Conservation (phyloP, 2,113 vertebrate genomes). For the Grus americana region DNA sequence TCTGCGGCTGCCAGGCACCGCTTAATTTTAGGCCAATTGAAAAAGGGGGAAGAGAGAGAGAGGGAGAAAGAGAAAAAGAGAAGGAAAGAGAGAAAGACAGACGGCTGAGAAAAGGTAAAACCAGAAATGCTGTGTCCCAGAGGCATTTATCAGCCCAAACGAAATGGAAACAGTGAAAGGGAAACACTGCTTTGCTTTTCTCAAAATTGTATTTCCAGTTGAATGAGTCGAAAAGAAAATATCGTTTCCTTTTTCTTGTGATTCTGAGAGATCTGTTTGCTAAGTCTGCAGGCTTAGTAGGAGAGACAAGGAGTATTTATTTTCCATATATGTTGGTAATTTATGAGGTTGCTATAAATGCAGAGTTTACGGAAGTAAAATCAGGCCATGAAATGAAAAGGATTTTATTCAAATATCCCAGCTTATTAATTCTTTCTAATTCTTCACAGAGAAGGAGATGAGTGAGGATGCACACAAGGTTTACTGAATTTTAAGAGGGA, state of each 20-base stretch:
- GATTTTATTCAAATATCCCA: slow-evolving; percentile 49
- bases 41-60: neutral
- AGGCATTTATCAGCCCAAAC: slow-evolving; percentile 55
- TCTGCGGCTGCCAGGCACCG: neutral
- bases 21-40: neutral
- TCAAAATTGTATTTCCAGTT: slow-evolving; percentile 70
- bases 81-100: neutral
- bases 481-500: slow-evolving; percentile 41
- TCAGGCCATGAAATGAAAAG: slow-evolving; percentile 52
- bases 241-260: slow-evolving; percentile 36
- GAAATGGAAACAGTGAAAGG: slow-evolving; percentile 59
- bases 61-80: neutral
- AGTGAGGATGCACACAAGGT: neutral
- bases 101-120: slow-evolving; percentile 17
- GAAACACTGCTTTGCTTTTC: slow-evolving; percentile 65
- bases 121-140: slow-evolving; percentile 46
- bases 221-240: slow-evolving; percentile 50
- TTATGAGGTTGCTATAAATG: slow-evolving; percentile 53
- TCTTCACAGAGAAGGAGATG: slow-evolving; percentile 42
- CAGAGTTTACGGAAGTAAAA: slow-evolving; percentile 47
- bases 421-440: slow-evolving; percentile 65
- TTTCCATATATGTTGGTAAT: slow-evolving; percentile 48
- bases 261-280: slow-evolving; percentile 60
- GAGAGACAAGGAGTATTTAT: slow-evolving; percentile 50
- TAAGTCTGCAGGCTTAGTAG: slow-evolving; percentile 38